Evolutionary conservation across 2,888 invertebrate genomes (phyloP), one percentile per base, ranked within the genome.

Genomic region (Platynereis dumerilii): DNA sequence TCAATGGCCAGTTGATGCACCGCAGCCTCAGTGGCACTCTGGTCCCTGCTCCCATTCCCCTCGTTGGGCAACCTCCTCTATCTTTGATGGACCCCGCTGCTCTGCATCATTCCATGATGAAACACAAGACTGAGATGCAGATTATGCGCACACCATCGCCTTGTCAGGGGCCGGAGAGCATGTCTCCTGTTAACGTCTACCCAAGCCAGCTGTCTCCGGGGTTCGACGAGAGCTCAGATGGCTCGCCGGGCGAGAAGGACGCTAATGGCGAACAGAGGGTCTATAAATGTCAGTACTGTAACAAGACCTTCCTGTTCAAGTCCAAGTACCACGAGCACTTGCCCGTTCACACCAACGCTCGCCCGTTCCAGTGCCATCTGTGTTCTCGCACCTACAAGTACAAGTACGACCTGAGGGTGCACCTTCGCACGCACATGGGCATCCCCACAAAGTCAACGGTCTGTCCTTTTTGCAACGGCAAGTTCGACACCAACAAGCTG

Each of bases 361-460:
- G 74, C 0, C 74, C 74, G 10, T 74, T 69, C 68, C 72, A 72
- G 60, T 74, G 74, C 56, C 73, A 72, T 63, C 64, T 73, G 27
- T 74, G 74, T 39, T 68, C 72, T 2, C 66, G 74, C 42, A 74
- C 74, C 12, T 74, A 74, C 73, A 74, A 74, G 71, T 74, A 74
- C 69, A 74, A 74, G 68, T 74, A 74, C 58, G 74, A 74, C 67
- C 66, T 74, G 34, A 66, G 71, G 7, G 74, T 74, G 10, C 74
- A 74, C 60, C 69, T 74, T 53, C 58, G 74, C 20, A 74, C 74
- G 15, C 74, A 74, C 70, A 66, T 74, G 65, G 74, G 74, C 54
- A 74, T 74, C 39, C 74, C 74, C 10, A 74, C 74, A 56, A 74
- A 74, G 68, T 74, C 74, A n/a, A 74, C 74, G n/a, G 65, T 72